Conservation (phyloP, 2,113 vertebrate species). For the Tetraodon nigroviridis region DNA sequence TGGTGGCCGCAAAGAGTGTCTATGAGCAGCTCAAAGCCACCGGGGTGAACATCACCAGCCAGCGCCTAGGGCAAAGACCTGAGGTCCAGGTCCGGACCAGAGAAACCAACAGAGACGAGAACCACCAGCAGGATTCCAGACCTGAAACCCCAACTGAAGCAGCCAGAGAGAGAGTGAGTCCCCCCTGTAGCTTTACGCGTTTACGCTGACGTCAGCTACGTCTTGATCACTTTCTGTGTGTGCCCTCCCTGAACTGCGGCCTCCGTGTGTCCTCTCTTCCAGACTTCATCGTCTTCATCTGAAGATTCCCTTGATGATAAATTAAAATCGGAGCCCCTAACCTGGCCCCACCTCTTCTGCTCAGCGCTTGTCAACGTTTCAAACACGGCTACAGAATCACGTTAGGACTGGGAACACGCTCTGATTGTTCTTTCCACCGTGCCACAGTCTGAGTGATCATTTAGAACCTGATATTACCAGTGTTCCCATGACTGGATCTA, state of each 20-base stretch:
- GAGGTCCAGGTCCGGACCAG: slow-evolving; percentile 18
- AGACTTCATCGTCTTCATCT: slow-evolving; percentile 61
- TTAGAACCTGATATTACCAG: slow-evolving; percentile 1
- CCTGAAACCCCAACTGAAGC: slow-evolving; percentile 23
- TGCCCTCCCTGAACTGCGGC: too few relatives aligned
- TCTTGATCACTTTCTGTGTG: neutral
- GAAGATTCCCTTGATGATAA: slow-evolving; percentile 43
- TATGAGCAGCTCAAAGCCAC: slow-evolving; percentile 77
- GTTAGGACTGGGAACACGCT: neutral
- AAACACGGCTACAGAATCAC: neutral
- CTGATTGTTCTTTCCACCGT: neutral
- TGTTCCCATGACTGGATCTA: neutral
- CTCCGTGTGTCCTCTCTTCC: slow-evolving; percentile 23
- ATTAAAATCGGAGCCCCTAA: slow-evolving; percentile 50
- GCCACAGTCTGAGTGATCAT: neutral
- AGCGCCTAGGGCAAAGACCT: slow-evolving; percentile 42
- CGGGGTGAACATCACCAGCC: slow-evolving; percentile 74
- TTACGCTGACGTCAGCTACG: too few relatives aligned
- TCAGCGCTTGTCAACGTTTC: neutral
- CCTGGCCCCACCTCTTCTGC: neutral
- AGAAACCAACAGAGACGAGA: slow-evolving; percentile 1
- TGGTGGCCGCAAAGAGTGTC: slow-evolving; percentile 77
- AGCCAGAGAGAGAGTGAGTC: slow-evolving; percentile 65
- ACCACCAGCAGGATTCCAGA: neutral
- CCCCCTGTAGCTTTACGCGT: neutral